Evolutionary conservation across 2,888 invertebrate genomes (phyloP), one percentile per base, ranked within the genome.

Genomic region (Stictocephala bisonia): DNA sequence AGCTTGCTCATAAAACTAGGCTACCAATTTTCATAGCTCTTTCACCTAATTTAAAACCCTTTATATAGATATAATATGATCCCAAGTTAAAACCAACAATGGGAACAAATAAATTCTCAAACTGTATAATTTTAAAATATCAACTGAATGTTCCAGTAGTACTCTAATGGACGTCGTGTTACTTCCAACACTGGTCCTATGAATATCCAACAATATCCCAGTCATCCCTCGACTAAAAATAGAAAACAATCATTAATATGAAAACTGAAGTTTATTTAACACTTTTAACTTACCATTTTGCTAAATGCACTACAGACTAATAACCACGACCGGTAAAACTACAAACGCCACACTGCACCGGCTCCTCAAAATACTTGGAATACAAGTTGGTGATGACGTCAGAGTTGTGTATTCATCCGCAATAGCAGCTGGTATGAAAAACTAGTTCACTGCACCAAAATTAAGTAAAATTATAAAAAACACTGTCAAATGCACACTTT

Each of bases 341-440:
- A 76, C 75, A 74, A 76, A 78, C 77, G 75, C 74, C 75, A 77
- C 77, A 75, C 75, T 76, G 75, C 77, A 77, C 77, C 77, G 77
- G 77, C 73, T 74, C 77, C 77, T 77, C 74, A 74, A 76, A 78
- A 78, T 77, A 76, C 77, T 78, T 76, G 71, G 77, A 78, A 77
- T 75, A 74, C 75, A 77, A 73, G 76, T 73, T 75, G 75, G 64
- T 73, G 72, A 74, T 78, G 77, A 77, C 78, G 77, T 77, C 78
- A 78, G 66, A 64, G 68, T 58, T 50, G 69, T 78, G 78, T 78
- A 78, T 78, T 73, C 77, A 75, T 78, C 77, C 78, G 78, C 78
- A 64, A 64, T 22, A 27, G 50, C 64, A 29, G 24, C 40, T 58
- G 56, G 44, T 27, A 24, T 60, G 60, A 41, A 73, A 68, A 73